Conservation (phyloP, 2,797 vertebrate species). For the Astyanax mexicanus region DNA sequence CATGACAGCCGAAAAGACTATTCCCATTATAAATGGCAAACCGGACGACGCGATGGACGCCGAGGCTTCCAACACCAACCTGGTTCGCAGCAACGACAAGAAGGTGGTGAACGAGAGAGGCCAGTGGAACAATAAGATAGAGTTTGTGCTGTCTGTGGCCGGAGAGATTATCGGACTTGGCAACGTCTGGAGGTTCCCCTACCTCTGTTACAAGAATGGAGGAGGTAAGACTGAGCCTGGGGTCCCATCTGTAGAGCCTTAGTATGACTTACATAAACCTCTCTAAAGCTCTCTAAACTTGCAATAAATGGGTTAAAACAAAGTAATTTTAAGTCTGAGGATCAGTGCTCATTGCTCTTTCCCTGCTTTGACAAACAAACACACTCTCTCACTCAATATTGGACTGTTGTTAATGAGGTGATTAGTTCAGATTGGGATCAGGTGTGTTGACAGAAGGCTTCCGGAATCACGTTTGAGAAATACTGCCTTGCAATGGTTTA, state of each 20-base stretch:
- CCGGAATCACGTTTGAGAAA: too few relatives aligned
- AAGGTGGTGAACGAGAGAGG: slow-evolving; percentile 91
- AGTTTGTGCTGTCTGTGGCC: slow-evolving; percentile 97
- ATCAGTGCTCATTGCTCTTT: too few relatives aligned
- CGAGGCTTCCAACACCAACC: slow-evolving; percentile 84
- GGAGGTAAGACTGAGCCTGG: slow-evolving; percentile 86
- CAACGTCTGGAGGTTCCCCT: slow-evolving; percentile 98
- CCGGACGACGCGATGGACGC: slow-evolving; percentile 89
- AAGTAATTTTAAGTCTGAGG: too few relatives aligned
- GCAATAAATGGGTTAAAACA: too few relatives aligned
- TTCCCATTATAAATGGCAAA: slow-evolving; percentile 94
- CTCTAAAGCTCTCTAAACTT: too few relatives aligned
- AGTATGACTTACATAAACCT: too few relatives aligned
- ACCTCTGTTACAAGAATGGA: slow-evolving; percentile 99
- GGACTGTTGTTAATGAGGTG: too few relatives aligned
- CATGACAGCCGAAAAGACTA: slow-evolving; percentile 98
- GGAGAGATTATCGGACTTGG: slow-evolving; percentile 98
- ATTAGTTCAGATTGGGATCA: too few relatives aligned
- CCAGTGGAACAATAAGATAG: slow-evolving; percentile 99
- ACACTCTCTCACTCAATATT: too few relatives aligned
- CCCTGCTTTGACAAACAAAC: too few relatives aligned
- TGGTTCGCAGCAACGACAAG: slow-evolving; percentile 82
- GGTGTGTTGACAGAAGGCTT: too few relatives aligned
- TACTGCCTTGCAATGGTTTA: too few relatives aligned
- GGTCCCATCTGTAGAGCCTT: not conserved